Conservation (phyloP, 2,113 vertebrate genomes). For the Catharus minimus region DNA sequence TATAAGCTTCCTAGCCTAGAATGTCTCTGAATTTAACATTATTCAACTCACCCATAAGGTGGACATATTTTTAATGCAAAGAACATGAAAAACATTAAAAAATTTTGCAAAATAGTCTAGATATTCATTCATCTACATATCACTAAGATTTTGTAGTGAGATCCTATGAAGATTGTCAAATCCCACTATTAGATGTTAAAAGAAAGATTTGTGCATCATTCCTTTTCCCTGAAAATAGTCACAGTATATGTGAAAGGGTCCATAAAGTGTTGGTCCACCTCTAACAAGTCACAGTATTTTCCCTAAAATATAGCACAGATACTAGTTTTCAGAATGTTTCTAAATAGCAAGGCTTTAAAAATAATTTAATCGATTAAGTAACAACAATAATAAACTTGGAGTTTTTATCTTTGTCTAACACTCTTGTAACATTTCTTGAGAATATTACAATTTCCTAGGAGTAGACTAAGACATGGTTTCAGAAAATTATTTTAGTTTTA, state of each 20-base stretch:
- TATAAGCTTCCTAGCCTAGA: not conserved
- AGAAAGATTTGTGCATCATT: not conserved
- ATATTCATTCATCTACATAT: not conserved
- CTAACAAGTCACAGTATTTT: not conserved
- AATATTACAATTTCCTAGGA: not conserved
- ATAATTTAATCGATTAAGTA: not conserved
- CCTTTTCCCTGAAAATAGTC: not conserved
- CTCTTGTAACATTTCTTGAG: not conserved
- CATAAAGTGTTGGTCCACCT: not conserved
- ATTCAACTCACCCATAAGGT: not conserved
- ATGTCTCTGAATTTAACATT: not conserved
- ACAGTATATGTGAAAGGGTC: not conserved
- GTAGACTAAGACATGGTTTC: not conserved
- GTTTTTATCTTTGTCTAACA: not conserved
- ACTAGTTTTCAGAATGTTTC: not conserved
- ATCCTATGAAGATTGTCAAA: not conserved
- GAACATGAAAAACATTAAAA: not conserved
- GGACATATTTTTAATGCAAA: not conserved
- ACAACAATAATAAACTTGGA: not conserved
- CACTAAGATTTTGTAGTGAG: not conserved
- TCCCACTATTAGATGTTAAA: not conserved
- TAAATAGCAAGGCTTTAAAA: not conserved
- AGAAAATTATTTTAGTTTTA: not conserved
- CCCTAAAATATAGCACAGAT: not conserved
- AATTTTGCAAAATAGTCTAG: not conserved